A percentile compares a stretch with the other conserved stretches of the same genome.
Evolutionary conservation across 2,797 vertebrate species (phyloP).

Genomic region (Protonibea diacanthus): DNA sequence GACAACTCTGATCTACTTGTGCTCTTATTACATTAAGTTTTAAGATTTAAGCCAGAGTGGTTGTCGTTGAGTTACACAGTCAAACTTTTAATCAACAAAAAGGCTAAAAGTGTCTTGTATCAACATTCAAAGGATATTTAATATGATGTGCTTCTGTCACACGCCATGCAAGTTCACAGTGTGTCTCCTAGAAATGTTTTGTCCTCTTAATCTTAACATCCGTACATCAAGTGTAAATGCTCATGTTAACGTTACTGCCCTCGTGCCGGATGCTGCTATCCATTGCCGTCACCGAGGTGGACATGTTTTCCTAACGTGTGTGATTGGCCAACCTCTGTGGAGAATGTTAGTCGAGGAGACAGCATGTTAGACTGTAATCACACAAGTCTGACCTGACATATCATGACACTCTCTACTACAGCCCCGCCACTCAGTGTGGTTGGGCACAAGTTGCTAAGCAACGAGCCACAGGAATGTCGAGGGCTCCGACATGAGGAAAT

Average conservation of each 20-base stretch:
- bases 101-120: neutral
- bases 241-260: constrained; percentile 10
- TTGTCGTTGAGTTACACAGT: neutral
- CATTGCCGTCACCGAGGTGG: constrained; percentile 32
- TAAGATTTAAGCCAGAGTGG: neutral
- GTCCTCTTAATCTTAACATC: neutral
- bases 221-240: neutral
- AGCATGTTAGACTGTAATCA: constrained; percentile 77
- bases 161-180: neutral
- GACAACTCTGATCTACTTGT: neutral
- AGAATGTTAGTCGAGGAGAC: constrained; percentile 71
- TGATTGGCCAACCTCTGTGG: constrained; percentile 62
- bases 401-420: constrained; percentile 70
- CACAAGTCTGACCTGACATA: constrained; percentile 81
- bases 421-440: constrained; percentile 64
- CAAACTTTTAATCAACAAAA: neutral
- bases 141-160: neutral
- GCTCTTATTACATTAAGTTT: neutral
- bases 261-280: constrained; percentile 32
- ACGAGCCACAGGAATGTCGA: constrained; percentile 67
- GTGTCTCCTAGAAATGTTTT: neutral
- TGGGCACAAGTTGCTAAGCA: constrained; percentile 82
- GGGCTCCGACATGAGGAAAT: constrained; percentile 55
- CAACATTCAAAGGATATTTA: neutral
- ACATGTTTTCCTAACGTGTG: constrained; percentile 45